Percentiles rank a stretch among this genome's conserved stretches.
These are phyloP conservation scores for Corvus cornix DNA, from an alignment of 2,113 vertebrate species.

Conservation along the genomic window DNA sequence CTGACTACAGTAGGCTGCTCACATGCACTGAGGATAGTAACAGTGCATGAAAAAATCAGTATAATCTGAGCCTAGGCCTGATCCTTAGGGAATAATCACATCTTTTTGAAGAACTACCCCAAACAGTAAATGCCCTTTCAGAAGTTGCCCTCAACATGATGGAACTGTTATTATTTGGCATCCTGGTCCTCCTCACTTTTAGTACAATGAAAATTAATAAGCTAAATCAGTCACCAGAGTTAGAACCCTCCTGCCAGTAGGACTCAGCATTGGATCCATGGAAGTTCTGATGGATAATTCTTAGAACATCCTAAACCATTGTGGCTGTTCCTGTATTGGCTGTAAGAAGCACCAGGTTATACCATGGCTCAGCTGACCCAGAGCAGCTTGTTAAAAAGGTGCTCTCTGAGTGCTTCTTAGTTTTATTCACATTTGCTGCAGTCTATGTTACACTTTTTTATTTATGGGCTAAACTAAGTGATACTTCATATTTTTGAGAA, in stretches of 20 bases:
- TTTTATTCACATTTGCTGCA: background rate
- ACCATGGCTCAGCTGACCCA: background rate
- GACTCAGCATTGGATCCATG: background rate
- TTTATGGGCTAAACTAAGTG: background rate
- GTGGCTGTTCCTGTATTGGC: background rate
- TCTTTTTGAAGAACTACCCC: background rate
- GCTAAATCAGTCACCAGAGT: background rate
- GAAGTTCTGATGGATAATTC: background rate
- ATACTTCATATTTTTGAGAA: background rate
- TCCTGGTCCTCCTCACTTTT: background rate
- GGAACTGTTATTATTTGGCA: background rate
- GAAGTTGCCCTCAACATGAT: background rate
- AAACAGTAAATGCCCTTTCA: background rate
- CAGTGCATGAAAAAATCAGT: background rate
- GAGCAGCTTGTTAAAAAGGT: background rate
- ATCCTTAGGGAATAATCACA: background rate
- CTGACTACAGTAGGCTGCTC: background rate
- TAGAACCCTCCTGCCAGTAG: background rate
- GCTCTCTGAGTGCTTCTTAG: background rate
- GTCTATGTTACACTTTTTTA: accelerated
- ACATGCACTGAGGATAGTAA: background rate
- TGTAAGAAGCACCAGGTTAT: background rate
- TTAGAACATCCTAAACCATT: background rate
- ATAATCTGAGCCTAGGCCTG: background rate
- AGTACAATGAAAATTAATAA: background rate